phyloP scores from a whole-genome alignment of 2,797 vertebrate genomes.

The Phrynocephalus guinanensis region DNA sequence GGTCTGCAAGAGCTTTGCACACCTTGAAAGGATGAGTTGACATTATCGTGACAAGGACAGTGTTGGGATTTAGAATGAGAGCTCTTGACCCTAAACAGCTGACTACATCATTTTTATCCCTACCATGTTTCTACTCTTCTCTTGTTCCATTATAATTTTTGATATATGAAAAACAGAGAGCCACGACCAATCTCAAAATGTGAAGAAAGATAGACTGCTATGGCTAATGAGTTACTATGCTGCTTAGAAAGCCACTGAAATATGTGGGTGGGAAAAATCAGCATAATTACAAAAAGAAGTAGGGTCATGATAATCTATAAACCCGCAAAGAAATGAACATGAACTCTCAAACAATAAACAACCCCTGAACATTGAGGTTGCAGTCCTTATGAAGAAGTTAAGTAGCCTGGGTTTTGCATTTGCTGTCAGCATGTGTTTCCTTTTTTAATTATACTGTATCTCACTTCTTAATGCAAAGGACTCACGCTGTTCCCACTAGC shows the following conservation, averaged over 20 bases:
- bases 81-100: neutral
- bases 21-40: neutral
- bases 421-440: neutral
- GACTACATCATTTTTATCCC: neutral
- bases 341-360: neutral
- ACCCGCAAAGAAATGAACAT: neutral
- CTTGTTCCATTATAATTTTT: neutral
- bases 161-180: neutral
- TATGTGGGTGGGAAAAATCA: neutral
- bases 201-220: neutral
- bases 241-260: neutral
- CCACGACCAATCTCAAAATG: neutral
- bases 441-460: neutral
- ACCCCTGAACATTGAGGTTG: neutral
- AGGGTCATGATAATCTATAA: neutral
- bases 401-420: neutral
- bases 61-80: neutral
- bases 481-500: neutral
- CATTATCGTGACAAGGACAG: neutral
- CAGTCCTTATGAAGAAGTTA: constrained; percentile 8
- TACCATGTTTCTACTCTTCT: neutral
- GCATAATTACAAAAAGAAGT: neutral
- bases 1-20: accelerated
- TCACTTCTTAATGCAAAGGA: neutral
- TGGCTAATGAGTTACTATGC: neutral